Conservation (phyloP, 2,113 vertebrate species). For the Syngnathus floridae region DNA sequence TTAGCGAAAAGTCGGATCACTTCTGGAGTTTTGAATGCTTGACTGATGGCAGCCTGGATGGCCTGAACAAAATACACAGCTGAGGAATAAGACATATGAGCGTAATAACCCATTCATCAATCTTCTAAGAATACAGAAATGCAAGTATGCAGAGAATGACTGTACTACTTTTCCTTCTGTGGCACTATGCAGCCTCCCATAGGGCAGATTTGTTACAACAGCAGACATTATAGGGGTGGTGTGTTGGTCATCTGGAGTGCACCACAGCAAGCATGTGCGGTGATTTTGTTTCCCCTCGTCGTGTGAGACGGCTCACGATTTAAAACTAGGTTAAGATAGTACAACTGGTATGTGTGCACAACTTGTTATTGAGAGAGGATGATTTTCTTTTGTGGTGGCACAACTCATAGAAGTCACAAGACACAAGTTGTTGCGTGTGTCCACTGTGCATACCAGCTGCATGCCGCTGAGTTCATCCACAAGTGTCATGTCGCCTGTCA, state of each 20-base stretch:
- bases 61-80: constrained; percentile 70
- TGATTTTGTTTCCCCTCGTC: background rate
- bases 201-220: background rate
- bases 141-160: too few species aligned
- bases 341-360: background rate
- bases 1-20: constrained; percentile 97
- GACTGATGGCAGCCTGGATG: constrained; percentile 96
- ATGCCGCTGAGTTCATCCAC: constrained; percentile 94
- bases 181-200: constrained; percentile 14
- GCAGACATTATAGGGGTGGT: too few species aligned
- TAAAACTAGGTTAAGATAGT: background rate
- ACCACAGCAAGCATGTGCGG: background rate
- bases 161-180: too few species aligned
- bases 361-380: background rate
- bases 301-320: background rate
- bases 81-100: background rate
- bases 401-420: background rate
- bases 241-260: too few species aligned
- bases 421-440: background rate
- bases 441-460: constrained; percentile 80
- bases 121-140: too few species aligned
- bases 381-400: background rate
- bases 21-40: constrained; percentile 97
- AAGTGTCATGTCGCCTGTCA: constrained; percentile 95
- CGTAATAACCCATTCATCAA: background rate